Percentiles rank a stretch among this genome's conserved stretches.
Evolutionary conservation across 2,113 vertebrate species (phyloP).

Genomic region (Sphaerodactylus townsendi): DNA sequence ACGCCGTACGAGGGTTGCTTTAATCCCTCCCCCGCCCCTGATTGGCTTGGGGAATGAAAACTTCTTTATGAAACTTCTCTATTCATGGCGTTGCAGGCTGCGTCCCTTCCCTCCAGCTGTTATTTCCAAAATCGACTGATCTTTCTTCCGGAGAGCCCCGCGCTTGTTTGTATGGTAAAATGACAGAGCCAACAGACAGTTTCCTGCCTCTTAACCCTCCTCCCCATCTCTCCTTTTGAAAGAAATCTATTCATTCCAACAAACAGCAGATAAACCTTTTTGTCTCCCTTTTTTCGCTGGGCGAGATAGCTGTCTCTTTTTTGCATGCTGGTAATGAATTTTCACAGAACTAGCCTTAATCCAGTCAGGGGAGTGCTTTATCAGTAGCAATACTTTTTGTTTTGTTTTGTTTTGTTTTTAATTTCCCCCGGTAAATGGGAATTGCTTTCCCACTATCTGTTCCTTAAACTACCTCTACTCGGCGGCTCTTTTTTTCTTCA

Average conservation of each 20-base stretch:
- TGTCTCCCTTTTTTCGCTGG: slow-evolving; percentile 52
- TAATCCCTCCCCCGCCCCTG: background rate
- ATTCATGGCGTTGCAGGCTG: background rate
- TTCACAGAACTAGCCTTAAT: slow-evolving; percentile 63
- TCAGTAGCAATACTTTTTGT: slow-evolving; percentile 29
- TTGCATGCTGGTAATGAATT: slow-evolving; percentile 64
- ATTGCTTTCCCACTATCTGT: slow-evolving; percentile 47
- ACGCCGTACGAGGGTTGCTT: no score
- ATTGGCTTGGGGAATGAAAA: background rate
- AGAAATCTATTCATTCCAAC: slow-evolving; percentile 62
- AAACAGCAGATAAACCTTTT: slow-evolving; percentile 57
- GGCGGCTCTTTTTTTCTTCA: slow-evolving; percentile 40
- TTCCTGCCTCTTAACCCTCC: slow-evolving; percentile 9
- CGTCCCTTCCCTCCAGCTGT: background rate
- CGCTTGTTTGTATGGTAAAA: slow-evolving; percentile 61
- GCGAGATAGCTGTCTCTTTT: slow-evolving; percentile 24
- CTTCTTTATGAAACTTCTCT: no score
- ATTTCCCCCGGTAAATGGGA: slow-evolving; percentile 49
- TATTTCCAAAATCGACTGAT: slow-evolving; percentile 20
- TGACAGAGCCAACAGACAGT: slow-evolving; percentile 50
- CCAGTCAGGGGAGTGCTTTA: slow-evolving; percentile 56
- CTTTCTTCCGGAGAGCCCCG: slow-evolving; percentile 31
- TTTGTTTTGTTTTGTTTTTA: slow-evolving; percentile 31
- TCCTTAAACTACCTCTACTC: slow-evolving; percentile 45
- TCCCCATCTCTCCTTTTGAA: background rate